phyloP scores from a whole-genome alignment of 2,797 vertebrate genomes.

The Esox lucius region DNA sequence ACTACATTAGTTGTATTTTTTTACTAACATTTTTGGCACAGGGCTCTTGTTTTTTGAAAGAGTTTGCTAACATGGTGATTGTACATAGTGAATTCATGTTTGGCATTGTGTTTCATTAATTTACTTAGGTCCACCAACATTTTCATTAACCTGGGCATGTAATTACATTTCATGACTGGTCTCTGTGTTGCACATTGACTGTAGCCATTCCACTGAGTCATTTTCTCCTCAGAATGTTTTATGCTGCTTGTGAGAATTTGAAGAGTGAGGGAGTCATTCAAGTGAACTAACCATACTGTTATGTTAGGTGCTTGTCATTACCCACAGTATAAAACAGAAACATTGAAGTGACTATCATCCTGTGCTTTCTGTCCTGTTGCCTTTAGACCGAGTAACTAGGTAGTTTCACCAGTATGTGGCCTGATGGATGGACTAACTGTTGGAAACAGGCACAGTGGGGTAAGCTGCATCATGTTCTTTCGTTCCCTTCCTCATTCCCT shows the following conservation, averaged over 20 bases:
- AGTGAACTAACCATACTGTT: background rate
- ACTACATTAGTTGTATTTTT: background rate
- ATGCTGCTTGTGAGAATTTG: background rate
- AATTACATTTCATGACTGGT: background rate
- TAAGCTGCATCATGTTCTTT: background rate
- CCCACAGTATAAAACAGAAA: background rate
- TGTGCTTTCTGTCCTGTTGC: background rate
- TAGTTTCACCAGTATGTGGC: background rate
- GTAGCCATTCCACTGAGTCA: background rate
- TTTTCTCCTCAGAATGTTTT: background rate
- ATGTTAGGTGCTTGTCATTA: constrained; percentile 2
- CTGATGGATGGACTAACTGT: background rate
- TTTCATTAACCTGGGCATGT: background rate
- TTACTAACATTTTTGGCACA: background rate
- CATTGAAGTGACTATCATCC: background rate
- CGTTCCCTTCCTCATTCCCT: background rate
- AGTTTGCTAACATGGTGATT: background rate
- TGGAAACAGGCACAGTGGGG: background rate
- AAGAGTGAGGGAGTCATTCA: background rate
- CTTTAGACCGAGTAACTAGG: background rate
- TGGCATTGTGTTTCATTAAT: background rate
- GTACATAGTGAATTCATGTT: background rate
- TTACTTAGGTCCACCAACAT: background rate
- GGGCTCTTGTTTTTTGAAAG: background rate
- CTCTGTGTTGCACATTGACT: background rate